Percentiles rank a stretch among this genome's conserved stretches.
These are phyloP conservation scores for Zophobas atratus DNA, from an alignment of 1,140 invertebrate species.

Conservation along the genomic window DNA sequence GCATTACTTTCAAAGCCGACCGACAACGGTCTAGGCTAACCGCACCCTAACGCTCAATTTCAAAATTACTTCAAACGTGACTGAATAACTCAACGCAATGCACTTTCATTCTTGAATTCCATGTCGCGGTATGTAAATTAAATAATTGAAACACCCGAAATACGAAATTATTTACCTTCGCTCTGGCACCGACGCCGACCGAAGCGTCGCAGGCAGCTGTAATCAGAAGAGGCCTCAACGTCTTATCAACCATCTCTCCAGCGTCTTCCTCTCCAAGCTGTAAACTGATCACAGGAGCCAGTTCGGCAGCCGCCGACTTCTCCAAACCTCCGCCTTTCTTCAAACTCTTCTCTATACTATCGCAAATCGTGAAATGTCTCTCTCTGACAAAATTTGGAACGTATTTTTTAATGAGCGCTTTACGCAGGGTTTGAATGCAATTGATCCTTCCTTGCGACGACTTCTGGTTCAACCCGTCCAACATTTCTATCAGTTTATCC, in stretches of 20 bases:
- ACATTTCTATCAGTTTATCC: constrained; percentile 88
- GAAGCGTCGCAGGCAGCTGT: constrained; percentile 75
- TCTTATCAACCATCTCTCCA: constrained; percentile 75
- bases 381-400: constrained; percentile 84
- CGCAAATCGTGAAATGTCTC: constrained; percentile 83
- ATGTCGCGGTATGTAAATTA: background rate
- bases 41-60: too few relatives aligned
- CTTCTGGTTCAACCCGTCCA: constrained; percentile 90
- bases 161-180: constrained; percentile 64
- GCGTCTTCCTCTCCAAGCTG: constrained; percentile 82
- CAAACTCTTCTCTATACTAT: constrained; percentile 84
- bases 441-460: constrained; percentile 85
- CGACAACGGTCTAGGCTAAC: too few relatives aligned
- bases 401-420: constrained; percentile 85
- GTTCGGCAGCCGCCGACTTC: constrained; percentile 82
- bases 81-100: too few relatives aligned
- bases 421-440: constrained; percentile 81
- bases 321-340: constrained; percentile 88
- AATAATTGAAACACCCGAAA: background rate
- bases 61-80: too few relatives aligned
- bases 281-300: constrained; percentile 86
- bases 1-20: too few relatives aligned
- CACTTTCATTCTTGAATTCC: too few relatives aligned
- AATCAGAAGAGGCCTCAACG: constrained; percentile 74
- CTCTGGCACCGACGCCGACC: constrained; percentile 73